These are phyloP conservation scores for Amphibalanus amphitrite DNA, from an alignment of 1,140 invertebrate species.

Conservation along the genomic window DNA sequence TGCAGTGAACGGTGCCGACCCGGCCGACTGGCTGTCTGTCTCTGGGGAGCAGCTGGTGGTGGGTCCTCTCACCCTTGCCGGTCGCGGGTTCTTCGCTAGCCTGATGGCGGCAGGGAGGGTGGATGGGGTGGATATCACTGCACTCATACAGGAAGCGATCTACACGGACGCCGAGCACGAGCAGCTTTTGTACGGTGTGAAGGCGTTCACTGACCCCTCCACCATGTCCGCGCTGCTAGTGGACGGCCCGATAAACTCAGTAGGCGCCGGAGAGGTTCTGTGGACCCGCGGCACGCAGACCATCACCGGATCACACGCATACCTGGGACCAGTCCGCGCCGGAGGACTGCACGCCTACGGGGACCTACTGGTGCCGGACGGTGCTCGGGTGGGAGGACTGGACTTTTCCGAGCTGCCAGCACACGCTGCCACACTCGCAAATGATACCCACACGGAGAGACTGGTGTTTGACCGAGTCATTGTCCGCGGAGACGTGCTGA, in stretches of 20 bases:
- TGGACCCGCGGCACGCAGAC: neutral
- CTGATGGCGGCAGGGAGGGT: neutral
- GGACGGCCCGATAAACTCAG: neutral
- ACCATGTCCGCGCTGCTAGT: neutral
- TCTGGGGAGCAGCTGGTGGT: neutral
- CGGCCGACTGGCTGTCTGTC: neutral
- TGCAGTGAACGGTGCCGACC: neutral
- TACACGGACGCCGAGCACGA: neutral
- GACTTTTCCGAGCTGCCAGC: neutral
- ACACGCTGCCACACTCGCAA: too few relatives aligned
- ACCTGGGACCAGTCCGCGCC: neutral
- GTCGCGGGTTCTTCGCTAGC: neutral
- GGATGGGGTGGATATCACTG: neutral
- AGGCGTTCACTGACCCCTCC: neutral
- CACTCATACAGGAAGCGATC: neutral
- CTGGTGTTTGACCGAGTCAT: neutral
- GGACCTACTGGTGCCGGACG: neutral
- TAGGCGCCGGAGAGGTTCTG: neutral
- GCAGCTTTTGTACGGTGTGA: neutral
- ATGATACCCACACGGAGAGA: neutral
- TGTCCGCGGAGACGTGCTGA: neutral
- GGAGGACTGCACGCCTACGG: neutral
- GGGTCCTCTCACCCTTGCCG: neutral
- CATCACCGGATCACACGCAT: neutral
- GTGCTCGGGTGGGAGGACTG: neutral